Base-by-base conservation (phyloP, 2,888 invertebrate species). In the Cepaea hortensis region DNA sequence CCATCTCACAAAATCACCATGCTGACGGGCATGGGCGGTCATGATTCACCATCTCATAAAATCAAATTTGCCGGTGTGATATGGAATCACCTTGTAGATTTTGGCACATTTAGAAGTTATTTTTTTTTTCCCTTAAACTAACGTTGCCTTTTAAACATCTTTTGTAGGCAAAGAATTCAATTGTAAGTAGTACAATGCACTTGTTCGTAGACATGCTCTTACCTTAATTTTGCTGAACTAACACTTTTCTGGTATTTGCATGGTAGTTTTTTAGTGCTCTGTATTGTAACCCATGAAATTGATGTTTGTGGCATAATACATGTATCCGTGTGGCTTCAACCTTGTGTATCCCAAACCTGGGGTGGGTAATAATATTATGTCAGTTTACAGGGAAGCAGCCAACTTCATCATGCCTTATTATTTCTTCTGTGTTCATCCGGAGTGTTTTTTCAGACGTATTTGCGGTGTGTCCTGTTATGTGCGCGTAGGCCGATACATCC, bases 81-180 rank as follows among this genome's bases (percentile, higher is more conserved):
- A 11, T 11, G 11, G 55, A 11, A 55, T 55, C 55, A 55, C 55
- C 55, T 35, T 9, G 55, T 55, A 55, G 55, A 11, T 55, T 55
- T 55, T 9, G 55, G 55, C 55, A 55, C 55, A 55, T 55, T 55
- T 55, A 55, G 35, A 35, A 35, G 35, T 35, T 35, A 35, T 9
- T 55, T 55, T 55, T 55, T 55, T 9, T 9, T 55, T 15, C 18
- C 18, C 23, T 18, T 75, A 7, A 15, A 75, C 46, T 75, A 73
- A 75, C 18, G 46, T 75, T 75, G 50, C 75, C 48, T 75, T 48
- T 48, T 75, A 20, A 7, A 76, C 73, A 62, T 84, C 46, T 35
- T 46, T 15, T 75, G 65, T 84, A 87, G 87, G 87, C 68, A 84
- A 87, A 87, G 87, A 87, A 87, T 46, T 84, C 84, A 62, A 50